A percentile compares a stretch with the other conserved stretches of the same genome.
Evolutionary conservation across 2,113 vertebrate genomes (phyloP).

Genomic region (Columbina picui): DNA sequence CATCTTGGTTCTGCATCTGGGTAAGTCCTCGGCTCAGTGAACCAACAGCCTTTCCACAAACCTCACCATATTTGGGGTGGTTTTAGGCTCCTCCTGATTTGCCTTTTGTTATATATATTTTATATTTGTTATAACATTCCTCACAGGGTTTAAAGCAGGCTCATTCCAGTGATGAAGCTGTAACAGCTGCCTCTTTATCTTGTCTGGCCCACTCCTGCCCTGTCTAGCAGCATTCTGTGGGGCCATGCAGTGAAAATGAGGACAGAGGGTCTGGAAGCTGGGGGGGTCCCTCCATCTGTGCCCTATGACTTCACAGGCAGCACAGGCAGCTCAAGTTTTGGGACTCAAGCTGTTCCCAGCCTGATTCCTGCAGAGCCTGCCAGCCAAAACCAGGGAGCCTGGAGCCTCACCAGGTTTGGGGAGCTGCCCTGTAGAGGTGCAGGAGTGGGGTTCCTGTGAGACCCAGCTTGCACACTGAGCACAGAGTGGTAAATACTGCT

Average conservation of each 20-base stretch:
- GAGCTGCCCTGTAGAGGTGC: not conserved
- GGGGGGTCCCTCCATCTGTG: not conserved
- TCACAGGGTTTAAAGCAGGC: accelerated
- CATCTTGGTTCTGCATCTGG: slow-evolving; percentile 5
- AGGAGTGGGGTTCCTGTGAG: not conserved
- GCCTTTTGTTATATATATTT: no score
- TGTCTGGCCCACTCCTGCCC: not conserved
- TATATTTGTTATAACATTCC: not conserved
- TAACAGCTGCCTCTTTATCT: not conserved
- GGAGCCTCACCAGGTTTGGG: not conserved
- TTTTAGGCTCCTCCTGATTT: not conserved
- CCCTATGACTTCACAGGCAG: not conserved
- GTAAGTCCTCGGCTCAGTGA: slow-evolving; percentile 38
- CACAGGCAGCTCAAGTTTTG: not conserved
- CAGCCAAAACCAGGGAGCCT: not conserved
- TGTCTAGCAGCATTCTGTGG: not conserved
- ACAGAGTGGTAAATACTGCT: not conserved
- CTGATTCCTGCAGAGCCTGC: not conserved
- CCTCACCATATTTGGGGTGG: not conserved
- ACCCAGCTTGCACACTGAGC: not conserved
- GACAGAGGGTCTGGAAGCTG: not conserved
- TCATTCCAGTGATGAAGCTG: not conserved
- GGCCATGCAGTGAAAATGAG: not conserved
- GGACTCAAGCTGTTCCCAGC: not conserved
- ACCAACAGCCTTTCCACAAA: not conserved